Evolutionary conservation across 2,888 invertebrate genomes (phyloP).

Genomic region (Lamproptera curius): DNA sequence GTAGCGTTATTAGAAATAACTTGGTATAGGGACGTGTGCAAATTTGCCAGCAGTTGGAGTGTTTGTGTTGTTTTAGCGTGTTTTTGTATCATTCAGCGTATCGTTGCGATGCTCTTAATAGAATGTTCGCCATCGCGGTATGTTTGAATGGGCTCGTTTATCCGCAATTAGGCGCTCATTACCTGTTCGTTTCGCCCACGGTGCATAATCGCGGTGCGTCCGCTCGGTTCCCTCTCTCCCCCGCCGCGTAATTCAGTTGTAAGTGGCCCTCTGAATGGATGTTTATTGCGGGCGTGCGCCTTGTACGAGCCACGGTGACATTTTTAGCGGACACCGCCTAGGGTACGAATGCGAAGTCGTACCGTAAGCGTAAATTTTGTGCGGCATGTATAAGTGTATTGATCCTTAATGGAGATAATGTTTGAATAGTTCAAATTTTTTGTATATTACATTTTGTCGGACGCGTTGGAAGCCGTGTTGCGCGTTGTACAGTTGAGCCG

Average conservation of each 20-base stretch:
- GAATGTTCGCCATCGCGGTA: slow-evolving; percentile 46
- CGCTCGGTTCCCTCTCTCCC: slow-evolving; percentile 39
- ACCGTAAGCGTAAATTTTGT: no score
- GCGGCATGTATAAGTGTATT: no score
- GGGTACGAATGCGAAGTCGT: slow-evolving; percentile 1
- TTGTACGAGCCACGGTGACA: slow-evolving; percentile 11
- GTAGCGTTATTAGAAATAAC: slow-evolving; percentile 1
- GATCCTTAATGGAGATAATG: no score
- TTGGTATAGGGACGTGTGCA: slow-evolving; percentile 10
- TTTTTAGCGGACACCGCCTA: slow-evolving; percentile 19
- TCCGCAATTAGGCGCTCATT: slow-evolving; percentile 62
- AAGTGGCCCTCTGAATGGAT: slow-evolving; percentile 40
- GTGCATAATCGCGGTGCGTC: slow-evolving; percentile 41
- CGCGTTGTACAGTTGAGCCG: no score
- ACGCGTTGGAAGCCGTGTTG: no score
- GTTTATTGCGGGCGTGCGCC: slow-evolving; percentile 34
- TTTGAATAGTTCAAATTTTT: no score
- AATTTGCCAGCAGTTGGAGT: no score
- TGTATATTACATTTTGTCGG: no score
- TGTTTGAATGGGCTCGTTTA: slow-evolving; percentile 60
- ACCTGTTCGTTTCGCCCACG: slow-evolving; percentile 51
- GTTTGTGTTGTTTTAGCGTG: slow-evolving; percentile 22
- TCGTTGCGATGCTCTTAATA: slow-evolving; percentile 29
- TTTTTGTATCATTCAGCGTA: slow-evolving; percentile 31
- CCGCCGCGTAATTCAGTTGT: slow-evolving; percentile 41